A percentile compares a stretch with the other conserved stretches of the same genome.
Conservation (phyloP, 2,888 invertebrate genomes). For the Mellilla xanthometata region DNA sequence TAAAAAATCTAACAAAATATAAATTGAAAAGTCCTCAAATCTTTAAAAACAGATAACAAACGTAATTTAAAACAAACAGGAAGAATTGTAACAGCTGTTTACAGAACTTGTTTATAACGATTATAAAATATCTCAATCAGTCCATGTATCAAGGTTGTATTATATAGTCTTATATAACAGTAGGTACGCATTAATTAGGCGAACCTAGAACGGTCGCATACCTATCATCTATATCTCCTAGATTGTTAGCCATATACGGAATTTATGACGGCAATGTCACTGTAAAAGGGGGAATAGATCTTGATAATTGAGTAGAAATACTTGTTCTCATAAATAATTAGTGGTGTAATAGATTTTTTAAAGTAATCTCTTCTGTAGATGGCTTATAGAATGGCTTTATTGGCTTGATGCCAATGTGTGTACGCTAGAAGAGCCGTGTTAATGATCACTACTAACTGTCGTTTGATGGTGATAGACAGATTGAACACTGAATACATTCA, state of each 20-base stretch:
- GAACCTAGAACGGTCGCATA: slow-evolving; percentile 23
- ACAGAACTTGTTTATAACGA: slow-evolving; percentile 43
- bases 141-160: slow-evolving; percentile 66
- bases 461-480: not conserved
- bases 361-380: slow-evolving; percentile 8
- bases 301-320: slow-evolving; percentile 42
- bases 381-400: slow-evolving; percentile 14
- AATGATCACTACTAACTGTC: not conserved
- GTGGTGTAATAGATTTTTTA: slow-evolving; percentile 19
- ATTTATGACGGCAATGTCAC: slow-evolving; percentile 58
- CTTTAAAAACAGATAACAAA: slow-evolving; percentile 7
- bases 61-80: slow-evolving; percentile 36
- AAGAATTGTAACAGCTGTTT: slow-evolving; percentile 32
- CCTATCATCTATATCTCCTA: slow-evolving; percentile 42
- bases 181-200: slow-evolving; percentile 66
- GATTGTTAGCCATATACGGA: slow-evolving; percentile 44
- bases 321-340: slow-evolving; percentile 48
- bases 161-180: slow-evolving; percentile 23
- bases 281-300: slow-evolving; percentile 59
- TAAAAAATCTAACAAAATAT: not conserved
- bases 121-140: slow-evolving; percentile 66
- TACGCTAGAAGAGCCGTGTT: not conserved
- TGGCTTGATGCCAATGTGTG: slow-evolving; percentile 7
- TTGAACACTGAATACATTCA: not conserved
- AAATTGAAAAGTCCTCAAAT: slow-evolving; percentile 9